Evolutionary conservation across 2,888 invertebrate species (phyloP), one percentile per base, ranked within the genome.

Genomic region (Platypus cylindrus): DNA sequence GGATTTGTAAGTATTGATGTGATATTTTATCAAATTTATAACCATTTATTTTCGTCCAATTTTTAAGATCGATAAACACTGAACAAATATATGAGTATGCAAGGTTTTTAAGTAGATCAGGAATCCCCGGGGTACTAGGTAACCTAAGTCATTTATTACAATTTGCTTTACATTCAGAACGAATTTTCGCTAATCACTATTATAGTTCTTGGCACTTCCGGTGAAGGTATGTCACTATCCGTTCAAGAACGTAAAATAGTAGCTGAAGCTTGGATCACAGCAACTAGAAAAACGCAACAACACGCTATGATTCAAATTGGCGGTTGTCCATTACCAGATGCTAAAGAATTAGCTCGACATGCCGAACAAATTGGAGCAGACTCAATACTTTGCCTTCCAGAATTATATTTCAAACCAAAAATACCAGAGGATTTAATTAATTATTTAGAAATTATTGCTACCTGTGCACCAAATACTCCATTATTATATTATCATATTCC

Each of bases 401-500:
- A 84, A 48, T 56, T 84, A 17, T 85, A 80, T 58, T 79, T 79
- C 58, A 81, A 75, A 52, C 84, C 84, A 1, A 59, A 59, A 3
- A 66, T 60, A 1, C 62, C 70, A 0, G 56, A 65, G 5, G 71
- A 78, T 18, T 62, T 85, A 32, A 73, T 77, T 1, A 62, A 66
- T 35, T 84, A 84, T 52, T 63, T 85, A 32, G 68, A 68, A 46
- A 53, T 68, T 30, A 72, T 89, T 14, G 36, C 41, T 27, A 29
- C 36, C 17, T 41, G 45, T 12, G 49, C 48, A 5, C 48, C 49
- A 1, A 73, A 72, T 4, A 71, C 78, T 1, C 87, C 89, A 0
- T 68, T 89, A 26, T 65, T 85, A 17, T 86, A 87, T 54, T 89
- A 89, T 53, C 86, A 89, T 52, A 79, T 85, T 47, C 86, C 87